Percentiles rank a stretch among this genome's conserved stretches.
Evolutionary conservation across 2,113 vertebrate genomes (phyloP).

Genomic region (Lepus timidus): DNA sequence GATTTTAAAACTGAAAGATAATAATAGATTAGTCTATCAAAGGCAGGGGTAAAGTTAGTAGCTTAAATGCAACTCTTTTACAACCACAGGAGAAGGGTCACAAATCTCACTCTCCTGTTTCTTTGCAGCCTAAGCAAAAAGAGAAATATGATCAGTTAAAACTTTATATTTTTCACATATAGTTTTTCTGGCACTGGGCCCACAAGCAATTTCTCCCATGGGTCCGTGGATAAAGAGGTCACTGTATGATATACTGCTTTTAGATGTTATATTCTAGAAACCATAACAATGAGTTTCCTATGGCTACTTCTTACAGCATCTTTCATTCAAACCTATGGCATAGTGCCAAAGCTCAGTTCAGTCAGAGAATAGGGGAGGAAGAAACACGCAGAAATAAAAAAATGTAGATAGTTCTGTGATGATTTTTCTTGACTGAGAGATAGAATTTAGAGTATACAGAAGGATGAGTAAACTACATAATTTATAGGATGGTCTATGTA

Average conservation of each 20-base stretch:
- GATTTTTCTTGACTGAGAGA: background rate
- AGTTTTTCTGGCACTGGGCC: constrained; percentile 60
- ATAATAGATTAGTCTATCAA: constrained; percentile 47
- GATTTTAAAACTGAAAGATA: constrained; percentile 45
- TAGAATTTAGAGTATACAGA: background rate
- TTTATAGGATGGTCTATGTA: background rate
- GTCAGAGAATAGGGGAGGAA: background rate
- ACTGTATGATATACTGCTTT: constrained; percentile 53
- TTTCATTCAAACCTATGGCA: constrained; percentile 45
- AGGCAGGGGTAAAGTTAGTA: background rate
- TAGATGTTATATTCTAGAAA: constrained; percentile 33
- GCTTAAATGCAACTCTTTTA: constrained; percentile 38
- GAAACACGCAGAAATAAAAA: background rate
- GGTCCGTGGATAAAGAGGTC: constrained; percentile 68
- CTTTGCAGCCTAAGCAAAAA: constrained; percentile 58
- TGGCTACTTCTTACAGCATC: background rate
- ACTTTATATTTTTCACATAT: constrained; percentile 70
- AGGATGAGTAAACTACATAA: background rate
- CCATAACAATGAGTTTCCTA: constrained; percentile 32
- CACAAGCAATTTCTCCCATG: constrained; percentile 66
- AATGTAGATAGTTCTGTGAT: background rate
- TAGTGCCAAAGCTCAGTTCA: constrained; percentile 20
- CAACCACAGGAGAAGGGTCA: background rate
- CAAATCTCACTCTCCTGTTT: constrained; percentile 47
- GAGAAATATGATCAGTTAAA: constrained; percentile 71